Evolutionary conservation across 2,888 invertebrate genomes (phyloP).

Genomic region (Scrobipalpa costella): DNA sequence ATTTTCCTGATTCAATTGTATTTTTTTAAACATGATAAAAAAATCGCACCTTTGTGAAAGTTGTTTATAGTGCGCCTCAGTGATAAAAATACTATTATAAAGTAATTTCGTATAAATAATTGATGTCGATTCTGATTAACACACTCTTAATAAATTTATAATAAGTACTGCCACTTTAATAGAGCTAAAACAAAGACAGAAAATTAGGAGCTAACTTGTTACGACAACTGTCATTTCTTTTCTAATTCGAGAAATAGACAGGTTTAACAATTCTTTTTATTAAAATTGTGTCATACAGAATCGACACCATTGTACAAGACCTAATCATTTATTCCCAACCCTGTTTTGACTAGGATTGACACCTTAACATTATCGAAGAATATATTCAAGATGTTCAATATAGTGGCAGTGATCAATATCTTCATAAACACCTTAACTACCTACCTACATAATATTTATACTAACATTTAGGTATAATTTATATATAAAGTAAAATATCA

Average conservation of each 20-base stretch:
- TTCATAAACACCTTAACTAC: constrained; percentile 7
- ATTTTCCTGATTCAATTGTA: neutral
- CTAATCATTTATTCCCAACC: constrained; percentile 60
- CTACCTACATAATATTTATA: constrained; percentile 19
- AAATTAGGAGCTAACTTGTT: no score
- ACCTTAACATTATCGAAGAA: constrained; percentile 51
- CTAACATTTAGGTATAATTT: constrained; percentile 21
- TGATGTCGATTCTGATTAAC: no score
- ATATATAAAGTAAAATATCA: neutral
- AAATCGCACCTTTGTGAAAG: no score
- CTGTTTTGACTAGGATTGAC: constrained; percentile 79
- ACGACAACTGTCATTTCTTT: no score
- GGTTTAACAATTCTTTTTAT: neutral
- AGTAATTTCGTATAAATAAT: neutral
- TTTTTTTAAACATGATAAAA: neutral
- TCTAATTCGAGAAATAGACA: neutral
- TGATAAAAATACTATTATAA: neutral
- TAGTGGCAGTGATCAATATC: constrained; percentile 68
- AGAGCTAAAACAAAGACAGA: no score
- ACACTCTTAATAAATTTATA: no score
- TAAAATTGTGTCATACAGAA: neutral
- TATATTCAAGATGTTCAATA: constrained; percentile 40
- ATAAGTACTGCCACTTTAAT: no score
- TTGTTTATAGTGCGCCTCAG: neutral
- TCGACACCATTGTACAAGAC: neutral